Evolutionary conservation across 2,113 vertebrate species (phyloP), one percentile per base, ranked within the genome.

Genomic region (Notarius quadriscutis): DNA sequence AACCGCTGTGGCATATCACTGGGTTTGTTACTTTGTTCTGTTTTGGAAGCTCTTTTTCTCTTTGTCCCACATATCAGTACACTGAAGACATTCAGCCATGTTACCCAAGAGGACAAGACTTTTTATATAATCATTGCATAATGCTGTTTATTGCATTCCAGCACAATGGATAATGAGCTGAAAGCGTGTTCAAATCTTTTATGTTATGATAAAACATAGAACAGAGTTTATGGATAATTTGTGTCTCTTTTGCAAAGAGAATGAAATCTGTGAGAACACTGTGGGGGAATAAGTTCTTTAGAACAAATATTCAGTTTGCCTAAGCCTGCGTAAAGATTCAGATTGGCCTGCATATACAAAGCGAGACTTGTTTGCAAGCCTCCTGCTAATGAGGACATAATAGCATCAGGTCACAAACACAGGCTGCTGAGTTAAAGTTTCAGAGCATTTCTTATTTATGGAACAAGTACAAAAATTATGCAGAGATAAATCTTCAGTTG

Each of bases 301-400:
- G 78, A 86, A 79, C 87, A 85, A 87, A 90, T 69, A 79, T 87
- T 84, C 53, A 88, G 79, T 67, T 75, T 85, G 89, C 72, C 85
- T 88, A 74, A 82, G 80, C 82, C 67, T 77, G 67, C 27, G 51
- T 88, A 85, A 86, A 88, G 71, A 85, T 85, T 81, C 58, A 18
- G 63, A 63, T 67, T 83, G 78, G 57, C 78, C 63, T 78, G 18
- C 71, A 63, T 74, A 86, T 67, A 90, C 84, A 90, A 86, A 58
- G 77, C 81, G 51, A 41, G 81, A 86, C 63, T 83, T 89, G 84
- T 90, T 85, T 83, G 17, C n/a, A 63, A 86, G 69, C 41, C 63
- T 82, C 53, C 83, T 83, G 34, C 63, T 91, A 91, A 91, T 91
- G 88, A 90, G 89, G 27, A 87, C 87, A 85, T 89, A 67, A 88